Evolutionary conservation across 2,888 invertebrate genomes (phyloP).

Genomic region (Sepioteuthis lessoniana): DNA sequence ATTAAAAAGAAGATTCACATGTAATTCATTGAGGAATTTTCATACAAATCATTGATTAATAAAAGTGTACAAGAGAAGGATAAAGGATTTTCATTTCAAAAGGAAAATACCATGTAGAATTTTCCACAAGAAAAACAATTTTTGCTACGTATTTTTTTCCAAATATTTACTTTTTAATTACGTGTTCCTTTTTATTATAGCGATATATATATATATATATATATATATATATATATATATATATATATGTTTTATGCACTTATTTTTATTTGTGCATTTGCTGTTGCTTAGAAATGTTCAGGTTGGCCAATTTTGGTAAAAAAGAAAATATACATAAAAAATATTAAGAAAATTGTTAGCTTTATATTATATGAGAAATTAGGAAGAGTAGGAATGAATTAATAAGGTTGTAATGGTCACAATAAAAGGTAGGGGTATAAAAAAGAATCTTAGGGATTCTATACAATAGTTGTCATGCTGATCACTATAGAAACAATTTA

Average conservation of each 20-base stretch:
- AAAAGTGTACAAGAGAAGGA: not conserved
- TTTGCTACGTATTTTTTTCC: no score
- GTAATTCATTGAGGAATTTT: not conserved
- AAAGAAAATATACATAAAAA: not conserved
- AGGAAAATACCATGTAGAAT: not conserved
- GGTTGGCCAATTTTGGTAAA: not conserved
- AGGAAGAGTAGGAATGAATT: not conserved
- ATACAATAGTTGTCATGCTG: not conserved
- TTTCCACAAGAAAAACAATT: no score
- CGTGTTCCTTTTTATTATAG: no score
- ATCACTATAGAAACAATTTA: not conserved
- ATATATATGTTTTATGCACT: not conserved
- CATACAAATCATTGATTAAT: not conserved
- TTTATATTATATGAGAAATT: not conserved
- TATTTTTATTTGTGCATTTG: not conserved
- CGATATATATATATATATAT: no score
- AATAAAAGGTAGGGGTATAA: not conserved
- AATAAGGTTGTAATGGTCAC: not conserved
- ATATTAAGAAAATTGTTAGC: not conserved
- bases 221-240: no score
- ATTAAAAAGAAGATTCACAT: not conserved
- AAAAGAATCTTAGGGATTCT: not conserved
- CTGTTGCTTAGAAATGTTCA: not conserved
- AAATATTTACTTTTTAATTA: no score
- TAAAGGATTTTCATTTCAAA: not conserved